These are phyloP conservation scores for Gavia stellata DNA, from an alignment of 2,113 vertebrate genomes.

Conservation along the genomic window DNA sequence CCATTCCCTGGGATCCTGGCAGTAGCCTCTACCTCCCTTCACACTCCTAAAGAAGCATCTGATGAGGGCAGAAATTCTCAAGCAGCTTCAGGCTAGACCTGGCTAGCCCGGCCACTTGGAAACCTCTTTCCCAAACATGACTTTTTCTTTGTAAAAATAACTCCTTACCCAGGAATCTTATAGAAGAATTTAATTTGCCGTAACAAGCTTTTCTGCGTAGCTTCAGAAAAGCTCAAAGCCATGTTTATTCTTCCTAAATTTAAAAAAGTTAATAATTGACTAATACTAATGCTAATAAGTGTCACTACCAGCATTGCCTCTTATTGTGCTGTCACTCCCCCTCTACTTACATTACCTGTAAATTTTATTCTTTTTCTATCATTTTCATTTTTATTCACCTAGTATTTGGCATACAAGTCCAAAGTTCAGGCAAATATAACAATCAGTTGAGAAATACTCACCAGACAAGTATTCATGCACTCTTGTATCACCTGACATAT, in stretches of 20 bases:
- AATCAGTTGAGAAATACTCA: conserved; percentile 67
- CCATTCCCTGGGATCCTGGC: not conserved
- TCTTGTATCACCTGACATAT: conserved; percentile 72
- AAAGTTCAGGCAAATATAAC: conserved; percentile 73
- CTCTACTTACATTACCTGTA: not conserved
- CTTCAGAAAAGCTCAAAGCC: not conserved
- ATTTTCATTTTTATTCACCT: conserved; percentile 44
- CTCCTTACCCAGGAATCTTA: not conserved
- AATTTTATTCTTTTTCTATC: conserved; percentile 13
- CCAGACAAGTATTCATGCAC: conserved; percentile 71
- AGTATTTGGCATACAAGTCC: conserved; percentile 42
- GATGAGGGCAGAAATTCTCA: not conserved
- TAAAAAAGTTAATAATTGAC: not conserved
- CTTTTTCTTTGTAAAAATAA: not conserved
- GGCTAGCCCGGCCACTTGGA: not conserved
- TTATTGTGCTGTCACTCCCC: not conserved
- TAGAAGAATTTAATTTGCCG: not conserved
- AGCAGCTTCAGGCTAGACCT: not conserved
- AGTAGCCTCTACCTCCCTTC: not conserved
- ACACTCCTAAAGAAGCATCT: not conserved
- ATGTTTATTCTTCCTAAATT: not conserved
- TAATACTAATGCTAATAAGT: not conserved
- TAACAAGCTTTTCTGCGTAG: not conserved
- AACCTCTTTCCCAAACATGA: not conserved
- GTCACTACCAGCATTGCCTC: not conserved